Percentiles rank a stretch among this genome's conserved stretches.
Conservation (phyloP, 2,888 invertebrate species). For the Drosophila affinis region DNA sequence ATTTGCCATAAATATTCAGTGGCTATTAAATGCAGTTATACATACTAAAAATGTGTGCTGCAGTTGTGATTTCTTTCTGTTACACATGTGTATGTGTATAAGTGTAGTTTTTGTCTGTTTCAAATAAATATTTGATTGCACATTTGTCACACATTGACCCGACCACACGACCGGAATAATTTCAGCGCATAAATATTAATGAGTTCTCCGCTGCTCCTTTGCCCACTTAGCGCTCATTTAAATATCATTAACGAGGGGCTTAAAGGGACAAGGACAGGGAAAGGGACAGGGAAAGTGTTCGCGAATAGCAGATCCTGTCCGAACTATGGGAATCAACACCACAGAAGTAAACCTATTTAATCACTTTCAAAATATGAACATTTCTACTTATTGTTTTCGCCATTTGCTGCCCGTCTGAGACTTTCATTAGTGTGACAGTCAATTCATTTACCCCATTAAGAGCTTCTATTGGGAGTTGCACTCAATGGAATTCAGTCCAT, state of each 20-base stretch:
- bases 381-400: no score
- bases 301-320: slow-evolving; percentile 29
- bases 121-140: slow-evolving; percentile 62
- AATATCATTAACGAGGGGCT: slow-evolving; percentile 33
- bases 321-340: no score
- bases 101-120: slow-evolving; percentile 34
- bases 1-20: slow-evolving; percentile 61
- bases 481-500: no score
- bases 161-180: slow-evolving; percentile 36
- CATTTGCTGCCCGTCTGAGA: no score
- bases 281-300: no score
- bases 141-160: slow-evolving; percentile 48
- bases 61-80: slow-evolving; percentile 30
- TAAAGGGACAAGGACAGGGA: no score
- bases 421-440: no score
- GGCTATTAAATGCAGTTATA: slow-evolving; percentile 74
- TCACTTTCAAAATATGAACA: no score
- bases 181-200: slow-evolving; percentile 61
- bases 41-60: slow-evolving; percentile 60
- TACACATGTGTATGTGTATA: no score
- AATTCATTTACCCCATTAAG: no score
- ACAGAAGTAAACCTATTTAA: no score
- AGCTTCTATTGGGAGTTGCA: no score
- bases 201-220: slow-evolving; percentile 26
- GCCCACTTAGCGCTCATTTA: slow-evolving; percentile 42